phyloP scores from a whole-genome alignment of 2,797 vertebrate genomes.

The Rhincodon typus region DNA sequence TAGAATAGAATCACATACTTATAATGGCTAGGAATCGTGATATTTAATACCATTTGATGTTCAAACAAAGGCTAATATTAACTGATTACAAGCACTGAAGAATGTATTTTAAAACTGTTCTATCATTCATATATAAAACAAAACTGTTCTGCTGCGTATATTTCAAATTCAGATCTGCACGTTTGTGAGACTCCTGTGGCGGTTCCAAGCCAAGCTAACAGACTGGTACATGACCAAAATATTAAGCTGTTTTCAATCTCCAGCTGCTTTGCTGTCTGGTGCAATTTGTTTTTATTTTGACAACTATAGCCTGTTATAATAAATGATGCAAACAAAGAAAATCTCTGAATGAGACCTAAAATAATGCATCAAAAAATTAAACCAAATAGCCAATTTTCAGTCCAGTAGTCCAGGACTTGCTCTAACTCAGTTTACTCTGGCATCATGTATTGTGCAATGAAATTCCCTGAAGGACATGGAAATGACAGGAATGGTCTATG shows the following conservation, averaged over 20 bases:
- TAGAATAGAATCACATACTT: neutral
- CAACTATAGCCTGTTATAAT: slow-evolving; percentile 20
- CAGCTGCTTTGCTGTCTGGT: slow-evolving; percentile 18
- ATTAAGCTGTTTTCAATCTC: slow-evolving; percentile 34
- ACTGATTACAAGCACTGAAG: neutral
- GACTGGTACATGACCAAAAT: slow-evolving; percentile 32
- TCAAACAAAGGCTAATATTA: neutral
- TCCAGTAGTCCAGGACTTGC: neutral
- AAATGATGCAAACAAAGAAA: neutral
- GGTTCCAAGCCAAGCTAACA: slow-evolving; percentile 20
- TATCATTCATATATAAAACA: neutral
- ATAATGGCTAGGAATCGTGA: neutral
- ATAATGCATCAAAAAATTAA: slow-evolving; percentile 20
- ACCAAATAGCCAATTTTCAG: slow-evolving; percentile 18
- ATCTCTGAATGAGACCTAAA: neutral
- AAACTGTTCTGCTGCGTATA: neutral
- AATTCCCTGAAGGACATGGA: neutral
- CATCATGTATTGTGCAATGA: neutral
- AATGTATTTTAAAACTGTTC: neutral
- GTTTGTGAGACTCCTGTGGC: neutral
- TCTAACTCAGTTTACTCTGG: neutral
- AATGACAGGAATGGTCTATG: neutral
- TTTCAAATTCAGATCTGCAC: slow-evolving; percentile 21
- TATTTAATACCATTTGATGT: neutral
- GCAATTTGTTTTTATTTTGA: slow-evolving; percentile 18